Evolutionary conservation across 1,140 invertebrate genomes (phyloP).

Genomic region (Octopus bimaculoides): DNA sequence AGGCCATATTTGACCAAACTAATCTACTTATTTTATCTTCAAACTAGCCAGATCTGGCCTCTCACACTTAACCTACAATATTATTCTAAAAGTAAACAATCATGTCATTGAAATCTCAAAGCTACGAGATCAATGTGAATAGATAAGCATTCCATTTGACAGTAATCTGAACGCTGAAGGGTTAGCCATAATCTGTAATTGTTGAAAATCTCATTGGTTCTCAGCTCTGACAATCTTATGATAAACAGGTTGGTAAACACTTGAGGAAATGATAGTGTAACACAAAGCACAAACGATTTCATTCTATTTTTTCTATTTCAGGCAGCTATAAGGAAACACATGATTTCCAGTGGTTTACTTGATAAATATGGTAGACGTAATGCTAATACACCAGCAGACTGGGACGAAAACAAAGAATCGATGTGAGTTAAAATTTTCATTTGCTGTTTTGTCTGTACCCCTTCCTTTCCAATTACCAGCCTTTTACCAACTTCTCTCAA

Average conservation of each 20-base stretch:
- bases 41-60: too few species aligned
- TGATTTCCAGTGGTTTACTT: conserved; percentile 88
- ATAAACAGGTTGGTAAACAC: not conserved
- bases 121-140: not conserved
- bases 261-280: not conserved
- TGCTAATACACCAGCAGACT: conserved; percentile 91
- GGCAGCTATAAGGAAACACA: conserved; percentile 85
- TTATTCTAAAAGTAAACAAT: too few species aligned
- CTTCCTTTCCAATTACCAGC: too few species aligned
- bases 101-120: too few species aligned
- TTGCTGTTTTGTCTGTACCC: too few species aligned
- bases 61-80: too few species aligned
- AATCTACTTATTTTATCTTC: too few species aligned
- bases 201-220: not conserved
- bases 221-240: not conserved
- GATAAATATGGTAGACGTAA: conserved; percentile 97
- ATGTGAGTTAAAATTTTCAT: too few species aligned
- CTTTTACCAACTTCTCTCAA: too few species aligned
- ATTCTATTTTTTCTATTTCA: conserved; percentile 39
- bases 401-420: conserved; percentile 59
- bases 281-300: not conserved
- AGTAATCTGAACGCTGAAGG: not conserved
- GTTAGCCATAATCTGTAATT: not conserved
- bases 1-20: too few species aligned
- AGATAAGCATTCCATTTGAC: not conserved